Conservation (phyloP, 2,113 vertebrate species). For the Pteropus alecto region DNA sequence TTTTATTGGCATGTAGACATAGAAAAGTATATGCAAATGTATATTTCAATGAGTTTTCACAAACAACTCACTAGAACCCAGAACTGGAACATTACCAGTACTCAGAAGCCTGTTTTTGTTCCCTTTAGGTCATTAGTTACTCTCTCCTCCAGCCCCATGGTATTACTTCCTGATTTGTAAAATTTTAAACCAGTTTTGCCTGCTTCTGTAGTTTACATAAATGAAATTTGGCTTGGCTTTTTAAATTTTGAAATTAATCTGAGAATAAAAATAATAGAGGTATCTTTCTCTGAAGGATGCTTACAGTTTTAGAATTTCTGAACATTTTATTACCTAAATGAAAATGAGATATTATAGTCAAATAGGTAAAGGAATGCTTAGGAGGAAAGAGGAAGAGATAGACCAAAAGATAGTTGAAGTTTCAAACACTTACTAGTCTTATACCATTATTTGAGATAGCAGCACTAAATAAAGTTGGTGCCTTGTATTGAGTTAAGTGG, state of each 20-base stretch:
- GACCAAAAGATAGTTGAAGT: not conserved
- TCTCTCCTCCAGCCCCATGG: not conserved
- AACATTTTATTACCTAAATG: constrained; percentile 7
- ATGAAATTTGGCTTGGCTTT: constrained; percentile 22
- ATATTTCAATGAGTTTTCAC: not conserved
- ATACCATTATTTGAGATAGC: not conserved
- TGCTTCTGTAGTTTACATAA: constrained; percentile 19
- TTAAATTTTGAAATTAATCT: constrained; percentile 28
- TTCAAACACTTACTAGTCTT: not conserved
- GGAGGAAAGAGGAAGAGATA: not conserved
- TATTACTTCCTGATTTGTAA: not conserved
- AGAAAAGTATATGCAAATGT: not conserved
- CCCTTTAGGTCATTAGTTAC: not conserved
- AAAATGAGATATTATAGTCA: not conserved
- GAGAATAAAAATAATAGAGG: not conserved
- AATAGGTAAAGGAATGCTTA: not conserved
- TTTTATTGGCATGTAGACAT: not conserved
- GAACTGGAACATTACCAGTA: not conserved
- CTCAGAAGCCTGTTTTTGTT: not conserved
- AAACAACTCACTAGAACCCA: not conserved
- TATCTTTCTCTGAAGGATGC: not conserved
- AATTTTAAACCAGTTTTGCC: not conserved
- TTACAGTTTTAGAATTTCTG: not conserved
- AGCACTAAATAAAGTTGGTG: not conserved
- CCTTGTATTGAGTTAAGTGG: not conserved